Evolutionary conservation across 2,888 invertebrate genomes (phyloP).

Genomic region (Agonopterix heracliana): DNA sequence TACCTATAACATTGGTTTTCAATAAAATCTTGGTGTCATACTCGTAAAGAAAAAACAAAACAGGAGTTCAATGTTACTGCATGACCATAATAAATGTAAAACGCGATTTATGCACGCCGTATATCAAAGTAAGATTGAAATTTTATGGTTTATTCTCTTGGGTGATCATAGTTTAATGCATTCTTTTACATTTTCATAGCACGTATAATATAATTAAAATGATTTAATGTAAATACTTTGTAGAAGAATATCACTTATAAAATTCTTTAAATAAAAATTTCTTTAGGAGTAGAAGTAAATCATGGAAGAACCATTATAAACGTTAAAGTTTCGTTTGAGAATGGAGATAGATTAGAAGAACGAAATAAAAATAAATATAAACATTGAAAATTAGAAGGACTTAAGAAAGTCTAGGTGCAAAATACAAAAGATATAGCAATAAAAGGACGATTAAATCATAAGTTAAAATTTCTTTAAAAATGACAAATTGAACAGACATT

Average conservation of each 20-base stretch:
- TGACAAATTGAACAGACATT: not conserved
- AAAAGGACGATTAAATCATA: not conserved
- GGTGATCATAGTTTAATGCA: conserved; percentile 10
- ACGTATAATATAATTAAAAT: conserved; percentile 8
- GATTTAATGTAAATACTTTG: conserved; percentile 8
- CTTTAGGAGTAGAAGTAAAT: no score
- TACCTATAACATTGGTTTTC: conserved; percentile 51
- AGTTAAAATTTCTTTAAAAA: not conserved
- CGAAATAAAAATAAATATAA: no score
- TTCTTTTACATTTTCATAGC: conserved; percentile 9
- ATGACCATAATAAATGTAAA: conserved; percentile 39
- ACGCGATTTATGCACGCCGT: conserved; percentile 33
- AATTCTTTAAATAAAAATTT: no score
- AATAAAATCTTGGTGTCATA: conserved; percentile 49
- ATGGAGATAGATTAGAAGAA: no score
- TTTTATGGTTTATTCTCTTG: conserved; percentile 13
- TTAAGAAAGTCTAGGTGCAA: not conserved
- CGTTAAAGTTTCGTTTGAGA: no score
- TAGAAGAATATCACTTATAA: not conserved
- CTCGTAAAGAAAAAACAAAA: conserved; percentile 38
- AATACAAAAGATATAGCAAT: not conserved
- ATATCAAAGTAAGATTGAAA: conserved; percentile 29
- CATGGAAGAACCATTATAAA: no score
- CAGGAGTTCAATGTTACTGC: conserved; percentile 39
- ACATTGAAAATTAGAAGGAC: no score